phyloP scores from a whole-genome alignment of 2,797 vertebrate species.

The Momotus momota region DNA sequence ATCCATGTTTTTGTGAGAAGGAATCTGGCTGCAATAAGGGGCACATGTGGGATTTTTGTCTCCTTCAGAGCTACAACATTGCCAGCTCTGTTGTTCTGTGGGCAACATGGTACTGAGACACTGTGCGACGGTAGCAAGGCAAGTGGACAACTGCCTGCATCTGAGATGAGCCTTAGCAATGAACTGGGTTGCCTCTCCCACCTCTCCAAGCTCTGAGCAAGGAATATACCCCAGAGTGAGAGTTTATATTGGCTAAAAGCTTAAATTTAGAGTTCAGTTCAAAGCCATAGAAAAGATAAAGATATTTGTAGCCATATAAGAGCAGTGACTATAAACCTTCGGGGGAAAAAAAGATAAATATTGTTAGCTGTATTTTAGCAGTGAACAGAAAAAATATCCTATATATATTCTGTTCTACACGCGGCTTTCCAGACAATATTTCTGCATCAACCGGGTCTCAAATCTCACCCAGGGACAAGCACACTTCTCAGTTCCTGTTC shows the following conservation, averaged over 20 bases:
- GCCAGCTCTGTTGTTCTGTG: not conserved
- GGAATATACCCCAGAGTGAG: not conserved
- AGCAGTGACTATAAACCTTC: not conserved
- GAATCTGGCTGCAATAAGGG: not conserved
- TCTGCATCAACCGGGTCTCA: not conserved
- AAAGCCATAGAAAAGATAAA: not conserved
- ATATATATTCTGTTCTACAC: not conserved
- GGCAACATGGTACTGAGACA: too few species aligned
- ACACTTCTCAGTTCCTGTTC: not conserved
- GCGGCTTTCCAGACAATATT: not conserved
- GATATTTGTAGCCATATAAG: not conserved
- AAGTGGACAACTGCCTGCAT: not conserved
- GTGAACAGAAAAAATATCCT: not conserved
- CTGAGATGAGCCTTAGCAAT: not conserved
- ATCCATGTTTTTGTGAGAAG: not conserved
- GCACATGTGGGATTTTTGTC: not conserved
- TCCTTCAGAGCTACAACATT: not conserved
- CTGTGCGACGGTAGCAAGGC: rapidly evolving
- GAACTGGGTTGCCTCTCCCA: not conserved
- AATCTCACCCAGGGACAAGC: not conserved
- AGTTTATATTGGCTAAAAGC: not conserved
- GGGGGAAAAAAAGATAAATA: not conserved
- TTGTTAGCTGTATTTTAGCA: not conserved
- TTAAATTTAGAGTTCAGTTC: not conserved
- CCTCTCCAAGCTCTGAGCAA: not conserved